Percentiles rank a stretch among this genome's conserved stretches.
Conservation (phyloP, 2,888 invertebrate genomes). For the Silvanus unidentatus region DNA sequence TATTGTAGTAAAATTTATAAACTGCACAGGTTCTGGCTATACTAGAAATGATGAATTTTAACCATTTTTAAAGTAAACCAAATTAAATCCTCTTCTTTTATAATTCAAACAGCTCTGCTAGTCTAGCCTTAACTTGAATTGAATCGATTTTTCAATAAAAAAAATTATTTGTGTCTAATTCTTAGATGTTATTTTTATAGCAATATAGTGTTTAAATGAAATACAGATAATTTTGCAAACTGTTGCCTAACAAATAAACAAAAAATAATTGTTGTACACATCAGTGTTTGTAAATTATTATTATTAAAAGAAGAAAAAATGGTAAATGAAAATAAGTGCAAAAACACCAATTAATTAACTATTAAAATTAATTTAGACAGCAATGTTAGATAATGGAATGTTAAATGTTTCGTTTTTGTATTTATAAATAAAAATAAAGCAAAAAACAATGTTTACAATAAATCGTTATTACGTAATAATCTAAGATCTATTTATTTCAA, state of each 20-base stretch:
- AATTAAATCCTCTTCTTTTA: no score
- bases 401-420: constrained; percentile 40
- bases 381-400: constrained; percentile 42
- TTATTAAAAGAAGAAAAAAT: not conserved
- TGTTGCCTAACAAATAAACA: constrained; percentile 37
- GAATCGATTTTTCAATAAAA: no score
- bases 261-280: constrained; percentile 42
- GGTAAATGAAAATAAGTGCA: constrained; percentile 44
- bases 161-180: constrained; percentile 1
- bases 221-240: constrained; percentile 14
- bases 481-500: no score
- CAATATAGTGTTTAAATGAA: constrained; percentile 18
- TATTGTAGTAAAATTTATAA: no score
- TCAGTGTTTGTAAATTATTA: constrained; percentile 38
- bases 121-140: no score
- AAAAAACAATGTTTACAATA: constrained; percentile 36
- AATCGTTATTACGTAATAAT: constrained; percentile 28
- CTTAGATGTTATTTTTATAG: constrained; percentile 10
- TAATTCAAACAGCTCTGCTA: no score
- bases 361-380: constrained; percentile 28
- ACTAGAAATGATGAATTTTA: no score
- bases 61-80: no score
- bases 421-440: constrained; percentile 30
- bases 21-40: no score
- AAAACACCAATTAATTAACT: constrained; percentile 47